Base-by-base conservation (phyloP, 2,113 vertebrate species). In the Crocuta crocuta region DNA sequence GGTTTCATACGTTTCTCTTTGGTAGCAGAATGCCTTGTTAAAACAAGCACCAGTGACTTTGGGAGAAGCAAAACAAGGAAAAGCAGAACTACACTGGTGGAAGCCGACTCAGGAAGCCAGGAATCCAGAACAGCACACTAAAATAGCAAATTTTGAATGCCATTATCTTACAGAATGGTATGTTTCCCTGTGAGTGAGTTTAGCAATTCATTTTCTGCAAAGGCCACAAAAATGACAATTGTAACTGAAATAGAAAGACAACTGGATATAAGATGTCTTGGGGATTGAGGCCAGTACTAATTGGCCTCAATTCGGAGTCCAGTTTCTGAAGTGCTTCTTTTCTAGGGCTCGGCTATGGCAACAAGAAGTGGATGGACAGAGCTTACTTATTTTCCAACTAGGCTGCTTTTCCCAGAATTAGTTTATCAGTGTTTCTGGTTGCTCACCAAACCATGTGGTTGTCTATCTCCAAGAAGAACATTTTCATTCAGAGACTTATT, bases 201-300 rank as follows among this genome's bases (percentile, higher is more conserved):
- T 66, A 85, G 17, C 68, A 89, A 79, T 78, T 81, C 5, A 84
- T 97, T 98, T 96, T 94, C 76, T n/a, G 45, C 5, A 66, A 90
- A 91, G 21, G 45, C n/a, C 23, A 90, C 58, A 84, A 28, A 55
- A 96, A 65, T 80, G 33, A 71, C 89, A 58, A 70, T 19, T 92
- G 4, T 50, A 83, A 93, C 79, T 91, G 11, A 86, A 94, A 92
- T 35, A 65, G 55, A 94, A 87, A 65, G 13, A 5, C n/a, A 89
- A 61, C 26, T 92, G 63, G 65, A 91, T 85, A 10, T 31, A 10
- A 53, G 1, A 2, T 90, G n/a, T 90, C 80, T 76, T 87, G 89
- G 48, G 63, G 82, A 89, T 15, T 66, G 50, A 68, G 21, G 19
- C 28, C 93, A 24, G 6, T 73, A 74, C 26, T 91, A 55, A 86